These are phyloP conservation scores for Ctenopoma multispine DNA, from an alignment of 2,797 vertebrate genomes.

Conservation along the genomic window DNA sequence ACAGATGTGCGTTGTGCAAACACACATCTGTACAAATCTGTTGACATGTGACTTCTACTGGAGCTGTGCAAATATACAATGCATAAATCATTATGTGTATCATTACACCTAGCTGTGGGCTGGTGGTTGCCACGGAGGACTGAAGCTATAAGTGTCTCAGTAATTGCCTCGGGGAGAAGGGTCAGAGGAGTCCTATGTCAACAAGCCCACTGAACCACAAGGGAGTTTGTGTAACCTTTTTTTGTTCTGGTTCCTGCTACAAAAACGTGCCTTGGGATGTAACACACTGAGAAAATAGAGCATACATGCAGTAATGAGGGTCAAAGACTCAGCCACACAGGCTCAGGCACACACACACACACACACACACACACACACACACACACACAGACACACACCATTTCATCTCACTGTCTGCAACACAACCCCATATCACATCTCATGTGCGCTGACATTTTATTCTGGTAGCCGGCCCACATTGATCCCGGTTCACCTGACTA, in stretches of 20 bases:
- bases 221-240: slow-evolving; percentile 60
- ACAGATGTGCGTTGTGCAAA: slow-evolving; percentile 12
- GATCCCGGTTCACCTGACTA: slow-evolving; percentile 68
- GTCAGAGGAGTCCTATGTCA: slow-evolving; percentile 61
- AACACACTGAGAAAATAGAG: slow-evolving; percentile 51
- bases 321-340: slow-evolving; percentile 43
- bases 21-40: slow-evolving; percentile 21
- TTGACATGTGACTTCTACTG: slow-evolving; percentile 5
- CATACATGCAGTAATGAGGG: slow-evolving; percentile 54
- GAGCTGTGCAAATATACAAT: slow-evolving; percentile 11
- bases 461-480: slow-evolving; percentile 53
- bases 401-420: slow-evolving; percentile 34
- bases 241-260: slow-evolving; percentile 49
- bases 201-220: slow-evolving; percentile 65
- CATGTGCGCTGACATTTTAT: slow-evolving; percentile 59
- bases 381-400: slow-evolving; percentile 18
- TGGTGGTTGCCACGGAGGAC: slow-evolving; percentile 25
- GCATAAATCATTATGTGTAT: slow-evolving; percentile 29
- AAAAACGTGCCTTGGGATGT: slow-evolving; percentile 52
- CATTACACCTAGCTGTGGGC: background rate
- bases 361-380: slow-evolving; percentile 9
- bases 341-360: too few relatives aligned
- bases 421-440: slow-evolving; percentile 48
- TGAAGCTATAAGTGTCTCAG: slow-evolving; percentile 47
- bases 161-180: slow-evolving; percentile 56